These are phyloP conservation scores for Oryzias sinensis DNA, from an alignment of 2,797 vertebrate species.

Conservation along the genomic window DNA sequence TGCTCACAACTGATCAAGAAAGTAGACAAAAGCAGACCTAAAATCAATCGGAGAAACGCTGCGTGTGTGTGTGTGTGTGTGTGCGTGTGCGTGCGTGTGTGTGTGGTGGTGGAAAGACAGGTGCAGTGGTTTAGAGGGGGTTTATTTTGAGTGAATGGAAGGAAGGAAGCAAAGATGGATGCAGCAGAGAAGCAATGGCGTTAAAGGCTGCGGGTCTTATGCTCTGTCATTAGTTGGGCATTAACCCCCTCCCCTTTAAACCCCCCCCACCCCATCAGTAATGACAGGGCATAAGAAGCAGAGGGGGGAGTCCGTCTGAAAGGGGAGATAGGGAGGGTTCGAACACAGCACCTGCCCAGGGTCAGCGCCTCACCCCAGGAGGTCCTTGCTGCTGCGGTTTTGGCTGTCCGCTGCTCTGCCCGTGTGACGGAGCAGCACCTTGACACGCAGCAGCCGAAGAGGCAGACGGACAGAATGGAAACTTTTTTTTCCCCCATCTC, in stretches of 20 bases:
- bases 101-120: constrained; percentile 46
- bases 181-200: constrained; percentile 53
- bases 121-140: constrained; percentile 53
- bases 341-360: constrained; percentile 78
- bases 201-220: constrained; percentile 64
- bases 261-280: constrained; percentile 61
- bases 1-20: constrained; percentile 41
- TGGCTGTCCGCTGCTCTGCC: constrained; percentile 57
- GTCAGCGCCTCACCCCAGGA: constrained; percentile 65
- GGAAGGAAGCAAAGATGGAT: constrained; percentile 41
- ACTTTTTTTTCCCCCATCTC: constrained; percentile 6
- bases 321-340: constrained; percentile 65
- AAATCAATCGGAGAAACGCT: constrained; percentile 42
- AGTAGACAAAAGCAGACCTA: constrained; percentile 37
- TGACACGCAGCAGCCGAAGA: constrained; percentile 35
- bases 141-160: constrained; percentile 54
- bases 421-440: constrained; percentile 46
- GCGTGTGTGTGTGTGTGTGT: constrained; percentile 17
- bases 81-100: constrained; percentile 5
- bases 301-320: constrained; percentile 52
- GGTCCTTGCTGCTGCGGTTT: constrained; percentile 65
- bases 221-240: constrained; percentile 81
- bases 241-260: constrained; percentile 71
- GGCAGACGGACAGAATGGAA: constrained; percentile 20
- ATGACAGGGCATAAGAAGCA: constrained; percentile 74